Conservation (phyloP, 30 jellyfish, hydroid and myxozoan genomes). For the Hydra vulgaris region DNA sequence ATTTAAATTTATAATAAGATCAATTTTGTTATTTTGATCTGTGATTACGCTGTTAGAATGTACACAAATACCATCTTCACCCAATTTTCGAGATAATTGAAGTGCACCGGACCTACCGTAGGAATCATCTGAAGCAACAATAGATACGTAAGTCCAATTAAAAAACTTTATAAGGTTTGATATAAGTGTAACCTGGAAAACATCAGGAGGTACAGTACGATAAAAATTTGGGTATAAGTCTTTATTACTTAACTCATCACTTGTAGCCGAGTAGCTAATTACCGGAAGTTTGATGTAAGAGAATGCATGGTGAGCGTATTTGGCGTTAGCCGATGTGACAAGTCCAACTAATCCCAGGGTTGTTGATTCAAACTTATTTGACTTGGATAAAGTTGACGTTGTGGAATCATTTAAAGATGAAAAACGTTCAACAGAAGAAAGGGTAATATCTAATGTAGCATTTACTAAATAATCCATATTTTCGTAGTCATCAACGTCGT, state of each 20-base stretch:
- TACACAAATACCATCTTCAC: not conserved
- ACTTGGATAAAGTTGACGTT: not conserved
- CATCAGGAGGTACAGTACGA: slow-evolving; percentile 30
- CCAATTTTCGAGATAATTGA: not conserved
- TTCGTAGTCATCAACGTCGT: too few relatives aligned
- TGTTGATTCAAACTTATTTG: not conserved
- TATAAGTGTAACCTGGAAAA: slow-evolving; percentile 10
- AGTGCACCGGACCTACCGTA: slow-evolving; percentile 24
- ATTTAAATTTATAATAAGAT: not conserved
- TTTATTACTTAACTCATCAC: slow-evolving; percentile 13
- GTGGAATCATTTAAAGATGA: not conserved
- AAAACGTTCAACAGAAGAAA: not conserved
- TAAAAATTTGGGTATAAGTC: slow-evolving; percentile 13
- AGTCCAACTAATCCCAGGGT: not conserved
- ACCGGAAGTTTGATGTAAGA: not conserved
- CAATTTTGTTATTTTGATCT: not conserved
- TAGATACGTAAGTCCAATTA: slow-evolving; percentile 27
- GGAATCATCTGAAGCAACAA: slow-evolving; percentile 13
- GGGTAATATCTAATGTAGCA: not conserved
- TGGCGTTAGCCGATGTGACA: not conserved
- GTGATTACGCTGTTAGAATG: not conserved
- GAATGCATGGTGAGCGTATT: not conserved
- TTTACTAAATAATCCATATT: too few relatives aligned
- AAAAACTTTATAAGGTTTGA: slow-evolving; percentile 2
- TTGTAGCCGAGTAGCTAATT: slow-evolving; percentile 27